Conservation (phyloP, 2,113 vertebrate species). For the Dicerorhinus sumatrensis region DNA sequence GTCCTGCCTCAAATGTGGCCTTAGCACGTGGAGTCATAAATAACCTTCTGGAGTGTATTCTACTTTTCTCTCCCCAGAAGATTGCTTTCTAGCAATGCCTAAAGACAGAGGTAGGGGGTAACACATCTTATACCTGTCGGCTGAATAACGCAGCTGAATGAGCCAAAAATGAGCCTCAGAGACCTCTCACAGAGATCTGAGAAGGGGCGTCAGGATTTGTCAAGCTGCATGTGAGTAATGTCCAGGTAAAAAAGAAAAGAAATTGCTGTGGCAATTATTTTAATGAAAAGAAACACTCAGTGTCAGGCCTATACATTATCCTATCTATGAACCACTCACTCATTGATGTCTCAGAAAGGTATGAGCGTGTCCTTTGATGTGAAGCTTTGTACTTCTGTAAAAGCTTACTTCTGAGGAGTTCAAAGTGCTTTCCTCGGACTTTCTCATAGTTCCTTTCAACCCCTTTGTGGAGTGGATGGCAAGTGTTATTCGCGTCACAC, state of each 20-base stretch:
- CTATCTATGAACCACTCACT: neutral
- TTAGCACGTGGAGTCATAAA: neutral
- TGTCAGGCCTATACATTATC: slow-evolving; percentile 12
- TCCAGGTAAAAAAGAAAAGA: slow-evolving; percentile 1
- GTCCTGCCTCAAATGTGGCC: neutral
- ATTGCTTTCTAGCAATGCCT: slow-evolving; percentile 47
- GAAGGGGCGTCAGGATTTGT: neutral
- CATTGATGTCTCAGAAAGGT: slow-evolving; percentile 56
- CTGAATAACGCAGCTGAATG: neutral
- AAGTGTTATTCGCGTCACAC: slow-evolving; percentile 24
- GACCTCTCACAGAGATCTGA: slow-evolving; percentile 54
- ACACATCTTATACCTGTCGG: neutral
- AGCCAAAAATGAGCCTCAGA: slow-evolving; percentile 1
- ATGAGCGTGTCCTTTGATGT: slow-evolving; percentile 30
- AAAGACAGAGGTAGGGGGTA: neutral
- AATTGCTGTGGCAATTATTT: slow-evolving; percentile 63
- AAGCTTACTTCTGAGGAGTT: slow-evolving; percentile 70
- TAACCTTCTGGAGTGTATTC: neutral
- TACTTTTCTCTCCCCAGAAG: neutral
- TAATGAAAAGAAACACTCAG: slow-evolving; percentile 57
- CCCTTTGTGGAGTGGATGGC: neutral
- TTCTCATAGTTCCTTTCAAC: slow-evolving; percentile 67
- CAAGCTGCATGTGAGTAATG: neutral
- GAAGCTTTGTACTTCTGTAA: slow-evolving; percentile 68
- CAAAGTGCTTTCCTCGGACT: slow-evolving; percentile 58